Base-by-base conservation (phyloP, 2,113 vertebrate genomes). In the Siphamia tubifer region DNA sequence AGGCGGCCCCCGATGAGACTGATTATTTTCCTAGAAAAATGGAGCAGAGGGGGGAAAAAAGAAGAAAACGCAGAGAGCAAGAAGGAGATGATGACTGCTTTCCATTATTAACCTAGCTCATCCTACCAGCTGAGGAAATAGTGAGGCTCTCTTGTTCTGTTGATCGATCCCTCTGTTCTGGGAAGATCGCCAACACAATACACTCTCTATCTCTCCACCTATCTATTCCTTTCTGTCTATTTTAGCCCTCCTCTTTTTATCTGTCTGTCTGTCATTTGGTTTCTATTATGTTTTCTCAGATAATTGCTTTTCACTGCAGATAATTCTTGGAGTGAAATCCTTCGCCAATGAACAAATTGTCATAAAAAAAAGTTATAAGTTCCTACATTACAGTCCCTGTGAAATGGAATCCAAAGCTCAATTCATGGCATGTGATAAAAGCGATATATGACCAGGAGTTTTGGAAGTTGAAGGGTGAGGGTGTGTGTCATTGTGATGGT, bases 101-200 rank as follows among this genome's bases (percentile, higher is more conserved):
- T 77, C 68, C 77, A 80, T 88, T 85, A 88, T 88, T 80, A 87
- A 74, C 61, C 68, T 0, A 58, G 58, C 57, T 85, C 73, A 76
- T 87, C 82, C 73, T 36, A 60, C 56, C 45, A 51, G 70, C 77
- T 68, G 81, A 85, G 83, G 71, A 86, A 87, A 79, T 60, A 73
- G 76, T 70, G 64, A 58, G 66, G 58, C 69, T 40, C 70, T 55
- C 76, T 82, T 31, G 1, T 51, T 73, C 75, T 56, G 39, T 47
- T 69, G 58, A 88, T 88, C 79, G 76, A 88, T 87, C 71, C 69
- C 52, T 66, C 42, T 23, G 15, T 63, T 83, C 80, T 77, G 78
- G 82, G 86, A 82, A 68, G 67, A 66, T 43, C 55, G 78, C 81
- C 88, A 87, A 64, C 65, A 77, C 81, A 79, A 82, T 72, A 45